phyloP scores from a whole-genome alignment of 2,797 vertebrate genomes.

The Nothura maculosa region DNA sequence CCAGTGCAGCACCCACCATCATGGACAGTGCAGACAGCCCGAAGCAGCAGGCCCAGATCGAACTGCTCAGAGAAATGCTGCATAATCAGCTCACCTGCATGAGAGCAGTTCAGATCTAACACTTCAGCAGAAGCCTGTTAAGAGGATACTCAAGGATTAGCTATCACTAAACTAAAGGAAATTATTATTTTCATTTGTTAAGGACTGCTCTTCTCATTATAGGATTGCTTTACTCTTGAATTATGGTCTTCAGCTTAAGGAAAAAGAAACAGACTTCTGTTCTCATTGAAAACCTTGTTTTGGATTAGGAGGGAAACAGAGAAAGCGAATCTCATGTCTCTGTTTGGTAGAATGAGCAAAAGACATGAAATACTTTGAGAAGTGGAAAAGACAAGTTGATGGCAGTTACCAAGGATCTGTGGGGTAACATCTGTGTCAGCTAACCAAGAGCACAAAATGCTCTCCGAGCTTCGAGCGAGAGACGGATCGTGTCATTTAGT shows the following conservation, averaged over 20 bases:
- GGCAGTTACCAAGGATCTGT: accelerated
- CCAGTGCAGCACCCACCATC: no score
- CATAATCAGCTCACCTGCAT: neutral
- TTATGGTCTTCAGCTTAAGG: neutral
- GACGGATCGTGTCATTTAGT: neutral
- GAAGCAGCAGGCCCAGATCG: neutral
- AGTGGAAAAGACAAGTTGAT: neutral
- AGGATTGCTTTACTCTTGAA: neutral
- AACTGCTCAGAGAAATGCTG: neutral
- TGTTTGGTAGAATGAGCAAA: neutral
- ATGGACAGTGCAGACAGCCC: neutral
- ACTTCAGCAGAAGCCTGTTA: neutral
- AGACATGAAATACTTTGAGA: neutral
- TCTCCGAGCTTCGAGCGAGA: neutral
- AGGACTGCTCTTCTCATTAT: neutral
- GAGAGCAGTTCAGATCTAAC: neutral
- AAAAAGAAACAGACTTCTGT: no score
- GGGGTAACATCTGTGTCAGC: neutral
- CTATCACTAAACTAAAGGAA: neutral
- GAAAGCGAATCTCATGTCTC: neutral
- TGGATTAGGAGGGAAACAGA: neutral
- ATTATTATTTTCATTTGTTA: neutral
- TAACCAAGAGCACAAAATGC: neutral
- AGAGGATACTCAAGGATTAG: neutral
- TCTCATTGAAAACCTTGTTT: neutral